Conservation (phyloP, 2,797 vertebrate species). For the Rhodeus uyekii region DNA sequence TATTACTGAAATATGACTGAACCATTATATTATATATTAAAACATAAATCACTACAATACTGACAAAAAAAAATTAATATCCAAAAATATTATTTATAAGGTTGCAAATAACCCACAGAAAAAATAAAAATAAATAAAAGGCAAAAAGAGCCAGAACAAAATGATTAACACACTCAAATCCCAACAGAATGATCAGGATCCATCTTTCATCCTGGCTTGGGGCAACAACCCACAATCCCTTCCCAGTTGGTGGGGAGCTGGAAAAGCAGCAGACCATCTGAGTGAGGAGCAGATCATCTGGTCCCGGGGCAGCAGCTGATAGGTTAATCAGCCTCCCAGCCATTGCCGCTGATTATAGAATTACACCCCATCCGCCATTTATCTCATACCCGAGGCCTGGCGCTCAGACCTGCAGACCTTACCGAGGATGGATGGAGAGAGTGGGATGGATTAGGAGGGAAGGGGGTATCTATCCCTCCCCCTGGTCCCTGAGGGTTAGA, state of each 20-base stretch:
- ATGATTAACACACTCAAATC: slow-evolving; percentile 31
- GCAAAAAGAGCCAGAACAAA: slow-evolving; percentile 1
- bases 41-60: not conserved
- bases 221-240: slow-evolving; percentile 46
- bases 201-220: slow-evolving; percentile 37
- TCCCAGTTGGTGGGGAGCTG: not conserved
- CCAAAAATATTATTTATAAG: not conserved
- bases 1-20: not conserved
- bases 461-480: slow-evolving; percentile 64
- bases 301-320: slow-evolving; percentile 44
- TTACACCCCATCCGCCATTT: slow-evolving; percentile 53
- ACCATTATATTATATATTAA: not conserved
- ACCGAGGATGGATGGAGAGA: slow-evolving; percentile 15
- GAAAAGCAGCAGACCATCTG: slow-evolving; percentile 24
- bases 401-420: slow-evolving; percentile 15
- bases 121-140: not conserved
- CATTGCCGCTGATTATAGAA: slow-evolving; percentile 55
- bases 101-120: not conserved
- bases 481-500: slow-evolving; percentile 50
- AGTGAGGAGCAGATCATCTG: slow-evolving; percentile 31
- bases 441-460: slow-evolving; percentile 38
- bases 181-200: slow-evolving; percentile 34
- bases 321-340: slow-evolving; percentile 53
- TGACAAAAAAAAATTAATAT: no score
- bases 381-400: slow-evolving; percentile 41